Base-by-base conservation (phyloP, 2,888 invertebrate genomes). In the Dryobotodes eremita region DNA sequence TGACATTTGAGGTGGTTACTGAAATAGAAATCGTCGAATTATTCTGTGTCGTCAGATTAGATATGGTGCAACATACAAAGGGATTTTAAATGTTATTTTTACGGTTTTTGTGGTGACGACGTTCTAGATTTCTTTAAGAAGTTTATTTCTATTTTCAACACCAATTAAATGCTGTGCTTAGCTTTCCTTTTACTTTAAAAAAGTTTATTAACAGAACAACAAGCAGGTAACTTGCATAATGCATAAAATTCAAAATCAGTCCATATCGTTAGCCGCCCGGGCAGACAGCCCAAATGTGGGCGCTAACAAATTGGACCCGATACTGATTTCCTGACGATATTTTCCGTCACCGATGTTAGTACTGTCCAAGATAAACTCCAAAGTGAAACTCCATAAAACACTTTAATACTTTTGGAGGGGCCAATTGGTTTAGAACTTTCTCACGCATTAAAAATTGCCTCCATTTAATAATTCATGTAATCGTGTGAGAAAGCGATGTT, bases 1-100 rank as follows among this genome's bases (percentile, higher is more conserved):
- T 88, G 89, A 89, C 87, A 89, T 91, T 90, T 88, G 86, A 77
- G 80, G 80, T 74, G 84, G 82, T 50, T 89, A 77, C 86, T 73
- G 78, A 88, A 88, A 86, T 80, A 89, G 87, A 89, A 88, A 90
- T 89, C 87, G 72, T 71, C 71, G 71, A 86, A 84, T 83, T 87
- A 80, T 64, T 81, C 76, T 75, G 75, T 83, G 82, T 81, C 80
- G 80, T 80, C 86, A 78, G 85, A 91, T 90, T 90, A 69, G 79
- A 76, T 84, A 80, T 85, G 86, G 81, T 83, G 79, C 73, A 82
- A 88, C 65, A 66, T 48, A 84, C 74, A 82, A 76, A 78, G 77
- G 71, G 65, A 42, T 36, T 15, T 69, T 48, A 46, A 57, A 74
- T 61, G 61, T 57, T 50, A 64, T 71, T 69, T 73, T 69, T 48